Evolutionary conservation across 2,888 invertebrate genomes (phyloP).

Genomic region (Brachypterus glaber): DNA sequence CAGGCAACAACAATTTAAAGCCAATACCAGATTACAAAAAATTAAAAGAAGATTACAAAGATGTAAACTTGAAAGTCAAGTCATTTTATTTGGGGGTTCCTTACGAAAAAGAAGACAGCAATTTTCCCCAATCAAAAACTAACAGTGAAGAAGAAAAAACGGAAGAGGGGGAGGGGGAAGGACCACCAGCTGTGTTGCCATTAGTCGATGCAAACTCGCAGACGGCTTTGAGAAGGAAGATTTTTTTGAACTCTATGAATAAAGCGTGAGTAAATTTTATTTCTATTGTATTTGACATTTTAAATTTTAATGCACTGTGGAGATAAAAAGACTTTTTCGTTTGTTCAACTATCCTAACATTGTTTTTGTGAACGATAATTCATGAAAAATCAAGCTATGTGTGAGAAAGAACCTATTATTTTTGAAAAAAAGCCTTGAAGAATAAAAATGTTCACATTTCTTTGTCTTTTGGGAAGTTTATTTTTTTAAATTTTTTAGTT

Average conservation of each 20-base stretch:
- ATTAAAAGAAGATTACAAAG: conserved; percentile 53
- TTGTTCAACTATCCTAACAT: too few species aligned
- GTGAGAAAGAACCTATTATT: too few species aligned
- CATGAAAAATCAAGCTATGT: too few species aligned
- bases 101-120: conserved; percentile 32
- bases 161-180: conserved; percentile 33
- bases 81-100: conserved; percentile 52
- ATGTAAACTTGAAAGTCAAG: conserved; percentile 54
- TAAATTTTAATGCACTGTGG: too few species aligned
- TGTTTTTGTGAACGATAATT: too few species aligned
- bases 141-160: conserved; percentile 22
- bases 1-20: conserved; percentile 27
- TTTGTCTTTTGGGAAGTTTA: too few species aligned
- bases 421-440: too few species aligned
- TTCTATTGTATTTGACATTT: conserved; percentile 3
- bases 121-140: conserved; percentile 27
- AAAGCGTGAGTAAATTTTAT: conserved; percentile 43
- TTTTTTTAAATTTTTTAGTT: too few species aligned
- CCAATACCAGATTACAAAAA: conserved; percentile 55
- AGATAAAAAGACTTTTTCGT: too few species aligned
- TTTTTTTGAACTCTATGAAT: conserved; percentile 58
- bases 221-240: conserved; percentile 54
- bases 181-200: conserved; percentile 47
- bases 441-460: too few species aligned
- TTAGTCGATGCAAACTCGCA: conserved; percentile 58